Percentiles rank a stretch among this genome's conserved stretches.
Conservation (phyloP, 2,797 vertebrate species). For the Luscinia megarhynchos region DNA sequence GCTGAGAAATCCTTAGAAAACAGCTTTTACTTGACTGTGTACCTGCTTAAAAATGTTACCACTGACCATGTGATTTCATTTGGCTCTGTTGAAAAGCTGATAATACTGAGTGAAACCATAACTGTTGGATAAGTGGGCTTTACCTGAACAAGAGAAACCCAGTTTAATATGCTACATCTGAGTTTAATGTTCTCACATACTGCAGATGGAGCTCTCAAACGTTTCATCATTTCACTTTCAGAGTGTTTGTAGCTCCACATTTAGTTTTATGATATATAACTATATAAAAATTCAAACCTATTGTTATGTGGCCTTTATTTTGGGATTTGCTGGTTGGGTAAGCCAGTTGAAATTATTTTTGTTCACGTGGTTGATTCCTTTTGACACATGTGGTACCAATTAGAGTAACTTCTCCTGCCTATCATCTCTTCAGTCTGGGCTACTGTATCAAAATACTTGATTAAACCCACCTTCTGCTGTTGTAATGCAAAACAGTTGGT, state of each 20-base stretch:
- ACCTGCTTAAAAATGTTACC: neutral
- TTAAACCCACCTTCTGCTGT: conserved; percentile 58
- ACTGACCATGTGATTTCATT: neutral
- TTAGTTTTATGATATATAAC: neutral
- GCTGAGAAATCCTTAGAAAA: neutral
- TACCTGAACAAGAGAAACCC: neutral
- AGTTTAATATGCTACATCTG: neutral
- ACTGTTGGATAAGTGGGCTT: neutral
- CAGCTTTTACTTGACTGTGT: neutral
- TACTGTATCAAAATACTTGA: conserved; percentile 67
- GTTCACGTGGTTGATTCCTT: conserved; percentile 22
- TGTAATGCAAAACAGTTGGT: conserved; percentile 64
- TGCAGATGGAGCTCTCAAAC: neutral
- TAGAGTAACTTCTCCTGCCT: conserved; percentile 50
- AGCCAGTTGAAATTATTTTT: conserved; percentile 5
- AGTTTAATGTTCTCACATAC: neutral
- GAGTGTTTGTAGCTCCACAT: neutral
- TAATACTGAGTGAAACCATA: neutral
- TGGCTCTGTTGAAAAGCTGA: neutral
- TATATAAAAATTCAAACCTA: neutral
- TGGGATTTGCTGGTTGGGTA: neutral
- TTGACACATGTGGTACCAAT: conserved; percentile 62
- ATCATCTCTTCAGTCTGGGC: conserved; percentile 38
- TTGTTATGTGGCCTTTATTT: neutral
- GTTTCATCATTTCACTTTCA: neutral